Evolutionary conservation across 2,888 invertebrate species (phyloP), one percentile per base, ranked within the genome.

Genomic region (Pandemis heparana): DNA sequence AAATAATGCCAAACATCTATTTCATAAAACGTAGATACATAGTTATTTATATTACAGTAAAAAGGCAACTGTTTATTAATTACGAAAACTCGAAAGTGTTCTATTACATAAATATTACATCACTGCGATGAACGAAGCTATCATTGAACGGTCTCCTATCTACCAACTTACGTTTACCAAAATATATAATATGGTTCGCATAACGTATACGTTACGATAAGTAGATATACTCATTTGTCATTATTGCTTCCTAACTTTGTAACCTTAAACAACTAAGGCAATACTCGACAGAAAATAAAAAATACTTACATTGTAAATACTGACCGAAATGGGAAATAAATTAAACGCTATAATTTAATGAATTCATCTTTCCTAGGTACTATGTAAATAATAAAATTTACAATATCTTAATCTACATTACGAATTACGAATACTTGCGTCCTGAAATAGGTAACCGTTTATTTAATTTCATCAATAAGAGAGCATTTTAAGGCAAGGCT

Each of bases 271-370:
- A 85, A 73, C 73, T 73, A 86, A 83, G 80, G 87, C 86, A 89
- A 90, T 89, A 90, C 87, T 89, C 81, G 83, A 86, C 81, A 84
- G 85, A 88, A 86, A 87, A 86, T 23, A 56, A 56, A 89, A 90
- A 92, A 93, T 92, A 93, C 94, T 93, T 92, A 93, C 85, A 90
- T 85, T 87, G 89, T 91, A 93, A 94, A 94, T 94, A 94, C 94
- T 94, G 94, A 94, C 94, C 94, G 92, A 93, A 91, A 91, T 85
- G 92, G 90, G 92, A 92, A 92, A 94, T 92, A 92, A 94, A 91
- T 92, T 92, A 92, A 83, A 92, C 84, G 87, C 87, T 89, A 92
- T 85, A 87, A 86, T 89, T 88, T 89, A 88, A 85, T 85, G 83
- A 87, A 86, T 87, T 83, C 80, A 85, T 84, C 79, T 82, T 82